A percentile compares a stretch with the other conserved stretches of the same genome.
phyloP scores from a whole-genome alignment of 2,113 vertebrate genomes.

The Tylochromis polylepis region DNA sequence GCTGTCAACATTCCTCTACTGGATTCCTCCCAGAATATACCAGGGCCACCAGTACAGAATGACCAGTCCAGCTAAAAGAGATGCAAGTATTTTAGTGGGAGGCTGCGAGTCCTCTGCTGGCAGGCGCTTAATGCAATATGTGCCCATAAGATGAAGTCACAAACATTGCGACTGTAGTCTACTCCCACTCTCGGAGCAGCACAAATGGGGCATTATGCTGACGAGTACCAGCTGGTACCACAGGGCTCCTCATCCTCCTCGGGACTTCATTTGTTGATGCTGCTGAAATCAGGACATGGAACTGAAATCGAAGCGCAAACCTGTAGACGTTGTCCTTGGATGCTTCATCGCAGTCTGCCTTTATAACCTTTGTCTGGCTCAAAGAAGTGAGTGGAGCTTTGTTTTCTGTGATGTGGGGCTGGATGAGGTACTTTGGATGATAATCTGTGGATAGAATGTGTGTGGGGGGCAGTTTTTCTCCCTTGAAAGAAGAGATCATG shows the following conservation, averaged over 20 bases:
- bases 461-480: not conserved
- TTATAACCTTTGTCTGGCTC: conserved; percentile 25
- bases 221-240: conserved; percentile 76
- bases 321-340: conserved; percentile 40
- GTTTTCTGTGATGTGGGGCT: not conserved
- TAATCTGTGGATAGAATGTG: not conserved
- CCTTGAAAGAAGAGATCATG: not conserved
- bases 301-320: conserved; percentile 41
- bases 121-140: conserved; percentile 65
- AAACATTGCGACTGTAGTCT: conserved; percentile 73
- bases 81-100: conserved; percentile 75
- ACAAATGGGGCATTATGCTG: conserved; percentile 74
- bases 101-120: conserved; percentile 60
- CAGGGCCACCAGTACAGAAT: conserved; percentile 28
- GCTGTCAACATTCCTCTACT: conserved; percentile 6
- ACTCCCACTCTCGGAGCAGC: conserved; percentile 70
- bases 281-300: conserved; percentile 68
- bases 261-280: conserved; percentile 52
- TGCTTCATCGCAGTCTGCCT: conserved; percentile 38
- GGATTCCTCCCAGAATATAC: conserved; percentile 42
- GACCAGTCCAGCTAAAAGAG: conserved; percentile 55
- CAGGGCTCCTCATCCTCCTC: conserved; percentile 59
- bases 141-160: conserved; percentile 73
- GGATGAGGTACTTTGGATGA: not conserved
- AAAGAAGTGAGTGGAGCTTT: conserved; percentile 68